Evolutionary conservation across 2,888 invertebrate genomes (phyloP).

Genomic region (Zelleria hepariella): DNA sequence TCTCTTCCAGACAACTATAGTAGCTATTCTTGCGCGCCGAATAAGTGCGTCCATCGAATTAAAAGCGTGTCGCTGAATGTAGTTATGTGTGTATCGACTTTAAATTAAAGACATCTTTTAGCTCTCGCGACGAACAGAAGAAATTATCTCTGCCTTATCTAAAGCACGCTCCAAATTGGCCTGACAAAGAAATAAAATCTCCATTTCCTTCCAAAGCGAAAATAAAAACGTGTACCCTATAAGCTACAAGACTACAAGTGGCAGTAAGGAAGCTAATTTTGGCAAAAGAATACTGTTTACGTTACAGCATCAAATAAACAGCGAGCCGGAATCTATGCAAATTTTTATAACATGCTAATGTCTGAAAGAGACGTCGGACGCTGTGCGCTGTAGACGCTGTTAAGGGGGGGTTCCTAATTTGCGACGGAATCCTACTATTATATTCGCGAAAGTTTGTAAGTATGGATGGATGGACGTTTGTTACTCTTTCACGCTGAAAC

Average conservation of each 20-base stretch:
- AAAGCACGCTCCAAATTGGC: background rate
- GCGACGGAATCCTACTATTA: slow-evolving; percentile 10
- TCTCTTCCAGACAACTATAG: no score
- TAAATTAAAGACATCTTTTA: background rate
- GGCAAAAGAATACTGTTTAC: slow-evolving; percentile 12
- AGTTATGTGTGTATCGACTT: no score
- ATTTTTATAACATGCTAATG: slow-evolving; percentile 13
- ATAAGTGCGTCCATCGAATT: no score
- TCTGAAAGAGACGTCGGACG: background rate
- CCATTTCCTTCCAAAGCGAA: background rate
- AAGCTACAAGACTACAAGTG: background rate
- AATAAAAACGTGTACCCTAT: background rate
- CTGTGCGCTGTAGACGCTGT: slow-evolving; percentile 13
- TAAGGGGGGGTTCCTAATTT: slow-evolving; percentile 18
- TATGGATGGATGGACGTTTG: no score
- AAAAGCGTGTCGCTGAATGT: no score
- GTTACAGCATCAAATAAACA: slow-evolving; percentile 8
- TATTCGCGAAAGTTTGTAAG: background rate
- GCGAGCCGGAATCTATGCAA: slow-evolving; percentile 13
- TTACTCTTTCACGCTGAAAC: no score
- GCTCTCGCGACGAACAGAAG: background rate
- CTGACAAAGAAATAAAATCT: background rate
- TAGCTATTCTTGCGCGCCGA: no score
- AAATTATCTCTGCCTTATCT: background rate
- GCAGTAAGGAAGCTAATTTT: slow-evolving; percentile 11